Evolutionary conservation across 2,797 vertebrate genomes (phyloP).

Genomic region (Scolopax rusticola): DNA sequence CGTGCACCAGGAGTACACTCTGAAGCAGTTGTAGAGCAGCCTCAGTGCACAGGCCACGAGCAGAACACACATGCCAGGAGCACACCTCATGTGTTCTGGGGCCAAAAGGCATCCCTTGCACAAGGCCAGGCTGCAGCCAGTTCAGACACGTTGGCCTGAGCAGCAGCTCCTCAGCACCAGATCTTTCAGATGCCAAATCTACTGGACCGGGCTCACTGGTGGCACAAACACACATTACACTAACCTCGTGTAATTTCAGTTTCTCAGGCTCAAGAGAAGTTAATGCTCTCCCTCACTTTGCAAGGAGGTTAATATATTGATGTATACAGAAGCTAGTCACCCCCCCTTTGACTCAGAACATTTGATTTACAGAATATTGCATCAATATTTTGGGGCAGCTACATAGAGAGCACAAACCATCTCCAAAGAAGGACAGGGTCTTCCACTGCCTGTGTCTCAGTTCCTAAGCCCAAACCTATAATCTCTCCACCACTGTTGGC

Average conservation of each 20-base stretch:
- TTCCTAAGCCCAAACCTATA: not conserved
- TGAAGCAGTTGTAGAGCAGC: not conserved
- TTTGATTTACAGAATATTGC: not conserved
- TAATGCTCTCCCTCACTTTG: not conserved
- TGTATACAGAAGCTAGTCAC: not conserved
- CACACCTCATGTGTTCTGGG: fast-evolving
- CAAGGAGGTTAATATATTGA: not conserved
- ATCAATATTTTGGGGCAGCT: not conserved
- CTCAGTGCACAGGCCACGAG: not conserved
- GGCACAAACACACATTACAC: not conserved
- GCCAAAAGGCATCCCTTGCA: not conserved
- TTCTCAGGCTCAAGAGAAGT: not conserved
- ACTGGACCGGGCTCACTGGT: fast-evolving
- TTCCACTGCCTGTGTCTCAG: not conserved
- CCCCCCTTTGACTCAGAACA: not conserved
- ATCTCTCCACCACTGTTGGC: not conserved
- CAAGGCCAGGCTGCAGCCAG: fast-evolving
- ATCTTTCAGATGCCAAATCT: not conserved
- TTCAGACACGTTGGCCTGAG: fast-evolving
- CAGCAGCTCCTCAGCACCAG: not conserved
- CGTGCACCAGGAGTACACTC: fast-evolving
- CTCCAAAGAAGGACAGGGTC: not conserved
- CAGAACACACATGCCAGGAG: not conserved
- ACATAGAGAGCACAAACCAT: not conserved
- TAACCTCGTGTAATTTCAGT: not conserved